A percentile compares a stretch with the other conserved stretches of the same genome.
phyloP scores from a whole-genome alignment of 2,113 vertebrate genomes.

The Alligator sinensis region DNA sequence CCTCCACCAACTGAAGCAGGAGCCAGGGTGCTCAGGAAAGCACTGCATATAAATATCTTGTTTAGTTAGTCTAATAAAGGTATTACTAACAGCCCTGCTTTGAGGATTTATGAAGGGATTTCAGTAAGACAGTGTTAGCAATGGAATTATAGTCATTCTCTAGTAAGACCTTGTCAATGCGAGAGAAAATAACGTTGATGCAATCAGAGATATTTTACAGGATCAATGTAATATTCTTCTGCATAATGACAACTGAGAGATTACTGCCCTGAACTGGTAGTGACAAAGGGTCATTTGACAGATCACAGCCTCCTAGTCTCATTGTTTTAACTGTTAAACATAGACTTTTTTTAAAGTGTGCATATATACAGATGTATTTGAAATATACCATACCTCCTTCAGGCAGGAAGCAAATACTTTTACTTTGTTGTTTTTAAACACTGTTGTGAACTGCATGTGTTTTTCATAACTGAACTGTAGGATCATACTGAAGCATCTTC shows the following conservation, averaged over 20 bases:
- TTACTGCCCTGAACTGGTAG: slow-evolving; percentile 49
- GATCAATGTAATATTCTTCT: slow-evolving; percentile 73
- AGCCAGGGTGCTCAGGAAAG: slow-evolving; percentile 43
- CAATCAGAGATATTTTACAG: slow-evolving; percentile 75
- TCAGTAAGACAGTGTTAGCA: slow-evolving; percentile 76
- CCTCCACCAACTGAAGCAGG: slow-evolving; percentile 30
- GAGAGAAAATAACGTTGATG: slow-evolving; percentile 73
- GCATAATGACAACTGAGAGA: slow-evolving; percentile 63
- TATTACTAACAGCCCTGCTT: slow-evolving; percentile 76
- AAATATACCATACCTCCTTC: background rate
- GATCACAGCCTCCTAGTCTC: slow-evolving; percentile 55
- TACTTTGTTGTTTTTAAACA: slow-evolving; percentile 37
- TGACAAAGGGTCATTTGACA: slow-evolving; percentile 56
- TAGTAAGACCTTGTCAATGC: slow-evolving; percentile 69
- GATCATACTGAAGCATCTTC: background rate
- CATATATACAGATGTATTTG: background rate
- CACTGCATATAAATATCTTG: slow-evolving; percentile 72
- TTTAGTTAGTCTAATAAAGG: slow-evolving; percentile 77
- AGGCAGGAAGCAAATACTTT: background rate
- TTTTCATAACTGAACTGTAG: slow-evolving; percentile 28
- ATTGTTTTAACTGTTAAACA: slow-evolving; percentile 43
- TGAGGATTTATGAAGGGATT: slow-evolving; percentile 81
- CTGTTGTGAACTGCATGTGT: slow-evolving; percentile 3
- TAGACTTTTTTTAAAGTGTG: background rate
- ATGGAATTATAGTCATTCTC: slow-evolving; percentile 75